Base-by-base conservation (phyloP, 2,797 vertebrate genomes). In the Poecilia wingei region DNA sequence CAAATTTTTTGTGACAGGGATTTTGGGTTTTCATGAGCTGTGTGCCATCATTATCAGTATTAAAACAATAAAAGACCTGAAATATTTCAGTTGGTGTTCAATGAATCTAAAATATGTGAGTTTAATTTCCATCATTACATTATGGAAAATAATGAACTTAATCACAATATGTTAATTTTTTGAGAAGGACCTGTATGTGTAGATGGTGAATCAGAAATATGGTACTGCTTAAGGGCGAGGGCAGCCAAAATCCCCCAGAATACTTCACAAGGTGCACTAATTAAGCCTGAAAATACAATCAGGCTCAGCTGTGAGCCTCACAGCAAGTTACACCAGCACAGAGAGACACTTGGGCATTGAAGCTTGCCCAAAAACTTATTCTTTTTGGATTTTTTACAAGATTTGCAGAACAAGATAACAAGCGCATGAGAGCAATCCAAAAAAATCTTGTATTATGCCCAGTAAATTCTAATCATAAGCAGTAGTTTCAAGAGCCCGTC, bases 381-480 rank as follows among this genome's bases (percentile, higher is more conserved):
- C 82, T 85, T 81, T 93, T 91, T 84, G 92, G 78, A 72, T 85
- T 87, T 87, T 94, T 85, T 92, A 91, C 93, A 94, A 94, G 94
- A 16, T 94, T 85, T 92, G 89, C 93, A 93, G 94, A 94, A 90
- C 83, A 77, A 89, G 82, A 93, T 88, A 91, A 93, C 87, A 87
- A 86, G 84, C 91, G 85, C 86, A 87, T 85, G 91, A 94, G 90
- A 91, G 89, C 88, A 94, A 94, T 91, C 77, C 74, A 39, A 41
- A 1, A 53, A 10, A 39, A 80, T 79, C 59, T 86, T 59, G 77
- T 84, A 71, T 93, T 85, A 88, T 87, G 93, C 93, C 86, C 87
- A 85, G 80, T 90, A 85, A 91, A 89, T 84, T 78, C 64, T 88
- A 91, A 95, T 91, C 88, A 81, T 84, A 85, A 9, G 81, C 76